Base-by-base conservation (phyloP, 1,140 invertebrate genomes). In the Euborellia annulipes region DNA sequence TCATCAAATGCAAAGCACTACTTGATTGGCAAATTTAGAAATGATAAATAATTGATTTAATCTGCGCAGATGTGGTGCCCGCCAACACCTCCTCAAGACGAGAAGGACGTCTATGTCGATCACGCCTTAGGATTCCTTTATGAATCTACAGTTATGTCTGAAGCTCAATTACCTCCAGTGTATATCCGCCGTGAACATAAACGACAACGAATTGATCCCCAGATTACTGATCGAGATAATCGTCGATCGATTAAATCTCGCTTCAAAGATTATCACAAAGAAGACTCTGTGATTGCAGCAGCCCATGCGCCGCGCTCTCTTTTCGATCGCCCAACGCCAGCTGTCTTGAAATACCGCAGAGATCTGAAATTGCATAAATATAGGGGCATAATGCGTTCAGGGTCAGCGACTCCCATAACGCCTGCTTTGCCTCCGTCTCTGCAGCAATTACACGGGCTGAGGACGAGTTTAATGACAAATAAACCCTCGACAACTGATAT, bases 51-150 rank as follows among this genome's bases (percentile, higher is more conserved):
- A 20, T 47, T 36, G 50, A 44, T 55, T n/a, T n/a, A n/a, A n/a
- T n/a, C n/a, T n/a, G n/a, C 56, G 51, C 64, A 94, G 91, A 78
- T 94, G 71, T 96, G 91, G 89, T 82, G 83, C 54, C 92, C 91
- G 47, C 91, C 90, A 46, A 94, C 90, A 11, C 90, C 91, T 49
- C 90, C 91, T 3, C 79, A 83, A 57, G 82, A 85, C 61, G 86
- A 92, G 51, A 81, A 80, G 60, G 90, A 95, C 62, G 76, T 92
- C 8, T 94, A 93, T 66, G 78, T 93, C 47, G 90, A 95, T 62
- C 75, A 80, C 53, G 79, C 81, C 38, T 60, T 89, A 55, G 72
- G 76, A 23, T 88, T 90, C 57, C 71, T 94, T 38, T 95, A 95
- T 62, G 85, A 92, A 47, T 71, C 70, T 46, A 75, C 72, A 9